A percentile compares a stretch with the other conserved stretches of the same genome.
These are phyloP conservation scores for Drosophila testacea DNA, from an alignment of 2,888 invertebrate species.

Conservation along the genomic window DNA sequence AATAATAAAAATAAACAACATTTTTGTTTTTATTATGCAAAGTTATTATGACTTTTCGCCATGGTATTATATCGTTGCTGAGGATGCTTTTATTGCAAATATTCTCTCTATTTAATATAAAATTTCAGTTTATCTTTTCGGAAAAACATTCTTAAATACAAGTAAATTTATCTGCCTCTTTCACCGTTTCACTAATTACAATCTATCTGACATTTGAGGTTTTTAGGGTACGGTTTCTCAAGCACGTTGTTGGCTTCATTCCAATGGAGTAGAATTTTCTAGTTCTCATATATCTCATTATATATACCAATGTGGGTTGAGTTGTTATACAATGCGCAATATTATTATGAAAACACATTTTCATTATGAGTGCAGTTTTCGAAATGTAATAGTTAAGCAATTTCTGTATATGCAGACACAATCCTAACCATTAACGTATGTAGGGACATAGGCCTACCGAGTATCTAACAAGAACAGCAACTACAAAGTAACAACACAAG, in stretches of 20 bases:
- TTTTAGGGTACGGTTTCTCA: conserved; percentile 9
- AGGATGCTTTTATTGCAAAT: too few relatives aligned
- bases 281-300: conserved; percentile 42
- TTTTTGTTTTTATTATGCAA: too few relatives aligned
- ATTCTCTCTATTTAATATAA: too few relatives aligned
- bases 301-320: neutral
- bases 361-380: conserved; percentile 29
- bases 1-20: too few relatives aligned
- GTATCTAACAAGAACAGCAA: conserved; percentile 24
- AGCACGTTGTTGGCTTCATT: conserved; percentile 29
- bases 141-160: neutral
- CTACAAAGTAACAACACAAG: conserved; percentile 31
- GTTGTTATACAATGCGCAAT: conserved; percentile 12
- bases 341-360: conserved; percentile 24
- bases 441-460: conserved; percentile 30
- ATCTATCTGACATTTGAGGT: neutral
- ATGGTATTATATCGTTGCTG: too few relatives aligned
- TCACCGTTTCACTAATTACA: conserved; percentile 4
- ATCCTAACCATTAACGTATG: conserved; percentile 59
- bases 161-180: neutral
- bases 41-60: too few relatives aligned
- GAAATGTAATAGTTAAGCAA: conserved; percentile 68
- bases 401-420: conserved; percentile 35
- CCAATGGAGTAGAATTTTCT: conserved; percentile 8
- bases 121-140: too few relatives aligned